These are phyloP conservation scores for Eueremaeus valkanovi DNA, from an alignment of 2,888 invertebrate genomes.

Conservation along the genomic window DNA sequence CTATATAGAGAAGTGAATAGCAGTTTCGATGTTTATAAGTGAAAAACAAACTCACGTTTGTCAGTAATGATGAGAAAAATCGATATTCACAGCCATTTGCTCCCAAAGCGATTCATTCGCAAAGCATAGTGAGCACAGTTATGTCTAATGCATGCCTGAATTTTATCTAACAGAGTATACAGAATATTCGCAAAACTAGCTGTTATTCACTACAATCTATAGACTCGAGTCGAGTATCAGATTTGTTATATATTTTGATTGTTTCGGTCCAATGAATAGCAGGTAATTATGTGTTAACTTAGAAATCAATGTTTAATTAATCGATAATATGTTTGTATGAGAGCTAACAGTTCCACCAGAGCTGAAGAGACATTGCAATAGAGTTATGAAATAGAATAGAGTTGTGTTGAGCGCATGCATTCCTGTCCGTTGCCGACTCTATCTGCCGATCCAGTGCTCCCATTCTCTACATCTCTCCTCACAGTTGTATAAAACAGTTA, in stretches of 20 bases:
- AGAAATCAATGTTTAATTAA: slow-evolving; percentile 5
- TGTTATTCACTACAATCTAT: not conserved
- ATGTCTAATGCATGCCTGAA: not conserved
- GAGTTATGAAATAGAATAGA: not conserved
- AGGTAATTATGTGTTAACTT: not conserved
- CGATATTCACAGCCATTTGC: not conserved
- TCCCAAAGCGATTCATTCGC: too few relatives aligned
- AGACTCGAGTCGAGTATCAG: not conserved
- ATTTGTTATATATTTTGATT: not conserved
- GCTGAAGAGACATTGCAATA: too few relatives aligned
- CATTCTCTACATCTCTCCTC: not conserved
- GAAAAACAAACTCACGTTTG: not conserved
- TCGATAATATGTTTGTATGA: not conserved
- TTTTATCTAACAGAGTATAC: not conserved
- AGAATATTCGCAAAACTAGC: not conserved
- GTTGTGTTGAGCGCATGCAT: not conserved
- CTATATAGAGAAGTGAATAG: too few relatives aligned
- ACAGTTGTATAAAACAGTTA: not conserved
- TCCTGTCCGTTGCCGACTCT: not conserved
- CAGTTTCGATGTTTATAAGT: too few relatives aligned
- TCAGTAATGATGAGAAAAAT: slow-evolving; percentile 11
- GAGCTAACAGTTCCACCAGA: too few relatives aligned
- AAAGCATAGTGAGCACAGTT: too few relatives aligned
- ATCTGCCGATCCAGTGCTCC: not conserved
- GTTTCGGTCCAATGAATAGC: too few relatives aligned